Percentiles rank a stretch among this genome's conserved stretches.
phyloP scores from a whole-genome alignment of 2,888 invertebrate genomes.

The Poecilus cupreus region DNA sequence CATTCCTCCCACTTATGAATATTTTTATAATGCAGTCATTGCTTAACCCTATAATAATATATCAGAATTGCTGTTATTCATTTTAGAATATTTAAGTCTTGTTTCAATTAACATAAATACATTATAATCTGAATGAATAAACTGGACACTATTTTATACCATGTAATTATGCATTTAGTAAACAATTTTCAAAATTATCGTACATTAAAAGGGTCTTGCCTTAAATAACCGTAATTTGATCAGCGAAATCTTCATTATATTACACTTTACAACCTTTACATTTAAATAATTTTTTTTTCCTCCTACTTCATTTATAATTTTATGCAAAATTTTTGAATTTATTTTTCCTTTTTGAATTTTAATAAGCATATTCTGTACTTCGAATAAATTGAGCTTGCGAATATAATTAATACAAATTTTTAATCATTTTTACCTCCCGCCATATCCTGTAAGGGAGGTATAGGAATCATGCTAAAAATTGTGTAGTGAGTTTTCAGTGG shows the following conservation, averaged over 20 bases:
- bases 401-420: too few species aligned
- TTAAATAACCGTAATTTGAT: constrained; percentile 44
- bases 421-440: too few species aligned
- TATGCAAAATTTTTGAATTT: too few species aligned
- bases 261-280: neutral
- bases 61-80: constrained; percentile 7
- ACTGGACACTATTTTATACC: constrained; percentile 39
- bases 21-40: neutral
- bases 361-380: too few species aligned
- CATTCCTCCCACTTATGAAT: neutral
- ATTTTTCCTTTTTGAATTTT: too few species aligned
- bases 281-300: constrained; percentile 2
- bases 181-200: constrained; percentile 47
- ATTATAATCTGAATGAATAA: constrained; percentile 44
- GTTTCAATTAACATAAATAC: constrained; percentile 52
- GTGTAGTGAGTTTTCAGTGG: too few species aligned
- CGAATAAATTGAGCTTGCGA: too few species aligned
- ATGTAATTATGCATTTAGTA: constrained; percentile 56
- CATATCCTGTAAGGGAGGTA: too few species aligned
- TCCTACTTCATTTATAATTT: neutral
- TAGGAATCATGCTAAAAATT: too few species aligned
- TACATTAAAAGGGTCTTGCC: constrained; percentile 40
- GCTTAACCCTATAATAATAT: constrained; percentile 18
- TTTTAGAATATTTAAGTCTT: neutral
- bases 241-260: constrained; percentile 13